Base-by-base conservation (phyloP, 2,113 vertebrate species). In the Podocnemis expansa region DNA sequence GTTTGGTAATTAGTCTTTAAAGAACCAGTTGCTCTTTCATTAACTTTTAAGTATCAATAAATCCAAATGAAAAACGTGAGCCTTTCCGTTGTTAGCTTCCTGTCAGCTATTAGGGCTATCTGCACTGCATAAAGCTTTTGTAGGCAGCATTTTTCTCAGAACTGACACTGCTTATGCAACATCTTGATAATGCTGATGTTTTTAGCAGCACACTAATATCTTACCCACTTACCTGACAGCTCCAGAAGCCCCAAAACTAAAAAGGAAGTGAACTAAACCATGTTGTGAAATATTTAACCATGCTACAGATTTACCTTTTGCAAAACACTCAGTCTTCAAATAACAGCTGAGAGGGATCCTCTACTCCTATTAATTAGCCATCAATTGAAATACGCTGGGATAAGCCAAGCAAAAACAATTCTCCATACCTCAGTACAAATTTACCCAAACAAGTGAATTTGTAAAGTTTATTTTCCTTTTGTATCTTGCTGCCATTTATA, bases 241-340 rank as follows among this genome's bases (percentile, higher is more conserved):
- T 89, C 94, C 8, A 49, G 45, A 91, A 89, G 7, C 29, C 85
- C 55, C 31, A 89, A 93, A 94, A 93, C 56, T 10, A 52, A 80
- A 75, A 58, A 5, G 76, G 19, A 41, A 85, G 45, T 27, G 80
- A 38, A 90, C 17, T 94, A 94, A 89, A 87, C 21, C 16, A 43
- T 11, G 1, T 73, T 56, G 19, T 67, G 78, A 94, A 78, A 14
- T 89, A 83, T 89, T 82, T 81, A 41, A 73, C 75, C 78, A 92
- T 88, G 83, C 10, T 78, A 93, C 87, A 84, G 25, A 88, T 87
- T 95, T 85, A 84, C 16, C 14, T 21, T 94, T 91, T 95, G 25
- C 38, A 80, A 88, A 95, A 78, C 11, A 94, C 27, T 7, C 19
- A 94, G 10, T 79, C 55, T 12, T 84, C 70, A 58, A 79, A 58